Base-by-base conservation (phyloP, 2,888 invertebrate genomes). In the Rapana venosa region DNA sequence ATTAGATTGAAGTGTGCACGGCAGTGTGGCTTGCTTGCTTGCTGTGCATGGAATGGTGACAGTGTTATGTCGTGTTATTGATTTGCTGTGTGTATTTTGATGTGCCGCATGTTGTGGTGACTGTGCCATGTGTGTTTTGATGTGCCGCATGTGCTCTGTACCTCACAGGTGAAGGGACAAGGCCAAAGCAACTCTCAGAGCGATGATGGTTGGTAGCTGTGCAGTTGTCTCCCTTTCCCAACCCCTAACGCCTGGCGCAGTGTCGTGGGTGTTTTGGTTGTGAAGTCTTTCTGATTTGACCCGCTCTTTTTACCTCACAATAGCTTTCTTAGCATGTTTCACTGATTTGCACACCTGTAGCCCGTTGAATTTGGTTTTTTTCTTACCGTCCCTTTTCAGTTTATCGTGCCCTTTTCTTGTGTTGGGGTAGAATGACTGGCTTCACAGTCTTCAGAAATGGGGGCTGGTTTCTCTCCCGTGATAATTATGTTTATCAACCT, bases 121-220 rank as follows among this genome's bases (percentile, higher is more conserved):
- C 32, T 15, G 79, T 79, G 47, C 47, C 8, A 8, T 47, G 79
- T 20, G 79, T 79, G 79, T 79, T 4, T 79, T 66, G 66, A 66
- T 77, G 30, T 77, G 13, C n/a, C n/a, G 77, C n/a, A 26, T 47
- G 30, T 77, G 26, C 26, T 17, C 6, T 66, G 30, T 77, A n/a
- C 58, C 30, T 85, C 32, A 58, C 84, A 85, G 84, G 84, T 30
- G 15, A 58, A 58, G 58, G 84, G 58, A 32, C 56, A 56, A 58
- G 17, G 30, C 58, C 56, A 58, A n/a, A 58, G 84, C 35, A 85
- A 85, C 58, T 58, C 30, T 85, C 84, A 30, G 56, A 30, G 58
- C 17, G 30, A 30, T 58, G 58, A 58, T 85, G 84, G 84, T 85
- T 58, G 56, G 84, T 85, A 85, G 84, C 30, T 26, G 47, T 79